Evolutionary conservation across 53 echinoderm and acorn worm species (phyloP).

Genomic region (Apostichopus leukothele): DNA sequence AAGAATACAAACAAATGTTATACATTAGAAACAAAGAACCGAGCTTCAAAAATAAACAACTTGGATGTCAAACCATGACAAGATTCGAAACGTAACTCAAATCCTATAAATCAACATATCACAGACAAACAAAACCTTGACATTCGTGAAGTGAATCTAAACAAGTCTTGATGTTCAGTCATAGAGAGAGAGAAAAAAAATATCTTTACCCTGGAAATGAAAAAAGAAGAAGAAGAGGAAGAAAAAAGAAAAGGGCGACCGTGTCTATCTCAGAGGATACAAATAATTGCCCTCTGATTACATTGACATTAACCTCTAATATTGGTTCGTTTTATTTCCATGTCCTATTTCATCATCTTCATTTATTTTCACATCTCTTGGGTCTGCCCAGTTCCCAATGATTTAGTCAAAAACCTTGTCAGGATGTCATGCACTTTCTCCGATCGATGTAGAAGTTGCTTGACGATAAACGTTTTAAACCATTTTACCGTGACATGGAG

Average conservation of each 20-base stretch:
- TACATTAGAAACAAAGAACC: too few species aligned
- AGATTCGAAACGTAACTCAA: too few species aligned
- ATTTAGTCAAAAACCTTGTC: neutral
- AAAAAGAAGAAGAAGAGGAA: neutral
- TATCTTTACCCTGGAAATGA: neutral
- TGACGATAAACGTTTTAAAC: constrained; percentile 16
- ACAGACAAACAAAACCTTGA: neutral
- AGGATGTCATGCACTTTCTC: neutral
- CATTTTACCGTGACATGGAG: constrained; percentile 17
- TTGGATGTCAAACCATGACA: too few species aligned
- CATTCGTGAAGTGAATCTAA: neutral
- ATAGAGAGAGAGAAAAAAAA: neutral
- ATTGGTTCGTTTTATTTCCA: neutral
- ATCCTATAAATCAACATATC: neutral
- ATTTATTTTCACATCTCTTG: neutral
- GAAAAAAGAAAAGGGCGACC: neutral
- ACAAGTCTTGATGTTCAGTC: neutral
- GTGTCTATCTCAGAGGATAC: neutral
- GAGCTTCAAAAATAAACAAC: too few species aligned
- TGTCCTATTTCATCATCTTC: constrained; percentile 3
- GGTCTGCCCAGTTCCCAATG: neutral
- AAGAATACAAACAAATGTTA: too few species aligned
- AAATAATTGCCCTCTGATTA: neutral
- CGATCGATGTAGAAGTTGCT: neutral
- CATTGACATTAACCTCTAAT: constrained; percentile 11